phyloP scores from a whole-genome alignment of 2,113 vertebrate genomes.

The Mystacornis crossleyi region DNA sequence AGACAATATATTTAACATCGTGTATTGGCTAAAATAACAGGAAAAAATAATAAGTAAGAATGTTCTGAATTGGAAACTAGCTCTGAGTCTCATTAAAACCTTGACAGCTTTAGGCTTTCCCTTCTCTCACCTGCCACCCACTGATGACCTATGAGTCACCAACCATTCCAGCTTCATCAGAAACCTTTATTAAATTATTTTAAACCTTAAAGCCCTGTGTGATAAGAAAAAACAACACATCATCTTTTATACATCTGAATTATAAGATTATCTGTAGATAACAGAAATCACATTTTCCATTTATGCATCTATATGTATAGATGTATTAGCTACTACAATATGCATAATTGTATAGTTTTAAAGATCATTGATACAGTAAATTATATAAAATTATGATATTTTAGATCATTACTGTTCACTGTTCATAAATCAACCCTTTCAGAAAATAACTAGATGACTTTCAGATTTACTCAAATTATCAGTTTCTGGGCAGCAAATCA shows the following conservation, averaged over 20 bases:
- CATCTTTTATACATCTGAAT: conserved; percentile 61
- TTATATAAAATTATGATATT: neutral
- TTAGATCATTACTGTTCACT: neutral
- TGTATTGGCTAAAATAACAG: conserved; percentile 75
- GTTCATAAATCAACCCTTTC: neutral
- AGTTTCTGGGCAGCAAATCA: neutral
- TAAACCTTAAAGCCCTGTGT: conserved; percentile 78
- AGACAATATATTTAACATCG: neutral
- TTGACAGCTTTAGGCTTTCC: conserved; percentile 85
- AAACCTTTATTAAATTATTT: conserved; percentile 93
- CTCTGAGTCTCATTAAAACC: conserved; percentile 83
- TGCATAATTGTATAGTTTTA: neutral
- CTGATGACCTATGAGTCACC: conserved; percentile 96
- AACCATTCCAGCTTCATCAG: conserved; percentile 85
- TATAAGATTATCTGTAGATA: neutral
- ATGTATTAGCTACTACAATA: neutral
- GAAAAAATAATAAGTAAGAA: conserved; percentile 73
- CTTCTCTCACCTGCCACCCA: conserved; percentile 92
- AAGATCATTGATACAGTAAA: neutral
- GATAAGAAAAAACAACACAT: conserved; percentile 73
- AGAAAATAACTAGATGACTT: neutral
- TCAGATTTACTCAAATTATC: neutral
- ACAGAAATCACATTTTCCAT: neutral
- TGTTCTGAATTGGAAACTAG: conserved; percentile 79
- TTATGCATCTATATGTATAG: neutral